Base-by-base conservation (phyloP, 2,797 vertebrate species). In the Cuculus canorus region DNA sequence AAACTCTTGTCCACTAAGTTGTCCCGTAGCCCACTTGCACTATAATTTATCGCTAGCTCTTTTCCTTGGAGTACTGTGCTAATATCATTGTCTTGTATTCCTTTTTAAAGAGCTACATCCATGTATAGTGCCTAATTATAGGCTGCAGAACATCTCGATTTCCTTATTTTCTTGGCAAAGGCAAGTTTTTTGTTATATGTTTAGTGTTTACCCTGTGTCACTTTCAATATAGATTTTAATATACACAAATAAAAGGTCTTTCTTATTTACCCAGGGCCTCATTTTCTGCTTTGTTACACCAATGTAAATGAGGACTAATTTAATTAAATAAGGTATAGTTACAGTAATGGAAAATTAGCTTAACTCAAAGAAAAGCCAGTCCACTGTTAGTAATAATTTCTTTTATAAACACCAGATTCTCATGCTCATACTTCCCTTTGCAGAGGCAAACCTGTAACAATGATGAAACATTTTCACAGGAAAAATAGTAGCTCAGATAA, bases 241-340 rank as follows among this genome's bases (percentile, higher is more conserved):
- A 86, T 70, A 77, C 68, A 92, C 56, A 83, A 57, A 82, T 17
- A 52, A 18, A 73, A 82, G 23, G 25, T 78, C 45, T 10, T 43
- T 54, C 79, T 86, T 32, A 48, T 56, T 80, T 91, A 75, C 19
- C 43, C 4, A 0, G 6, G 53, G 50, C 13, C 56, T 89, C 57
- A 39, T 90, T 95, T 96, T 95, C 94, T 94, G 80, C 92, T 82
- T 69, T 21, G 41, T 83, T 91, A 88, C 80, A 76, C 35, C 72
- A 63, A 37, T 14, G 27, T 28, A 93, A 91, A 81, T 72, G 63
- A 89, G 65, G 28, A 72, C 32, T 37, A 93, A 92, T 85, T 72
- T 57, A 63, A 71, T 64, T 64, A 75, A 92, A 81, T 59, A 60
- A 75, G 93, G 52, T 32, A 90, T 10, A 76, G 28, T 56, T 88